Base-by-base conservation (phyloP, 2,888 invertebrate species). In the Cistogaster globosa region DNA sequence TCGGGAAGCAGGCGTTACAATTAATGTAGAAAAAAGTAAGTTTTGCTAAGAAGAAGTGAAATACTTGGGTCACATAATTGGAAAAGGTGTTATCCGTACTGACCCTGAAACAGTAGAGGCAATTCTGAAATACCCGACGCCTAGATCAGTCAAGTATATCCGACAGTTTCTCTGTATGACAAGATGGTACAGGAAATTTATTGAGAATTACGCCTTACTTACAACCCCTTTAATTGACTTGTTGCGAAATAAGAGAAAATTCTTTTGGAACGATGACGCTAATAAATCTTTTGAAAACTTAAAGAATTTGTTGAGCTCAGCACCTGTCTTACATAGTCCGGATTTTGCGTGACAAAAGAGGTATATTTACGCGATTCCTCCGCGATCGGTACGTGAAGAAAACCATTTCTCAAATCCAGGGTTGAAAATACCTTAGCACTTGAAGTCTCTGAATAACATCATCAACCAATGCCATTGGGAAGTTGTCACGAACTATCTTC, bases 201-300 rank as follows among this genome's bases (percentile, higher is more conserved):
- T n/a, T n/a, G n/a, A n/a, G n/a, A n/a, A n/a, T n/a, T n/a, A 42
- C 62, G n/a, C n/a, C n/a, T n/a, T n/a, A n/a, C n/a, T n/a, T n/a
- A n/a, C n/a, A n/a, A n/a, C n/a, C n/a, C n/a, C 42, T 1, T 14
- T 62, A 14, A 62, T 20, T 1, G 62, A 65, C 32, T 65, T 48
- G n/a, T 26, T 65, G 4, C 48, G 51, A 65, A 51, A 11, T 4
- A 26, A 32, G 12, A 32, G 18, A 12, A n/a, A n/a, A n/a, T n/a
- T n/a, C n/a, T n/a, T n/a, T n/a, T n/a, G n/a, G n/a, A n/a, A n/a
- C 5, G 60, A 60, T 8, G 63, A 63, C 3, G 74, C 74, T 11
- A n/a, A 38, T 1, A 32, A 51, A 20, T 11, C 68, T 8, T 68
- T 55, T 51, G 51, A 38, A 38, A 0, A 6, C 0, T 68, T 68